These are phyloP conservation scores for Hirtodrosophila confusa DNA, from an alignment of 2,888 invertebrate species.

Conservation along the genomic window DNA sequence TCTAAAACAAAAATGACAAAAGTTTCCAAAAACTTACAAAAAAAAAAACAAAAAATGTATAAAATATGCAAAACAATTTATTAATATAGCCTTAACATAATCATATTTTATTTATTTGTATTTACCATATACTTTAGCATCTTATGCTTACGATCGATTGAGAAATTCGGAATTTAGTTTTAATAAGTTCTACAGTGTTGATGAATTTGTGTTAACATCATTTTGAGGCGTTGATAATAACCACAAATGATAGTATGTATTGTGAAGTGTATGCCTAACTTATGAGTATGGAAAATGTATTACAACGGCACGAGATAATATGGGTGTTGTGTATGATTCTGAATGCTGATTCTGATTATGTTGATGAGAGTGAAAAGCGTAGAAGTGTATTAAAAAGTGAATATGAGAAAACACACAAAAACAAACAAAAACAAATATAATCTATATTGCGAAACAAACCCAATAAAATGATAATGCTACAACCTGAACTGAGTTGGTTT, in stretches of 20 bases:
- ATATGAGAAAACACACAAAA: background rate
- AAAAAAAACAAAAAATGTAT: slow-evolving; percentile 55
- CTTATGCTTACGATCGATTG: slow-evolving; percentile 31
- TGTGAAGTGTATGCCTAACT: slow-evolving; percentile 46
- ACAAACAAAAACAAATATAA: slow-evolving; percentile 35
- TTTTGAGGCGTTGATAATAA: slow-evolving; percentile 15
- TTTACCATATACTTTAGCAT: slow-evolving; percentile 43
- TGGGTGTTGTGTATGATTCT: slow-evolving; percentile 32
- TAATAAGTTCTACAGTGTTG: slow-evolving; percentile 5
- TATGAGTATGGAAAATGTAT: slow-evolving; percentile 54
- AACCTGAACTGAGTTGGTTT: slow-evolving; percentile 26
- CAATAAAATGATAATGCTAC: slow-evolving; percentile 69
- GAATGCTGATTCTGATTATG: slow-evolving; percentile 57
- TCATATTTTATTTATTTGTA: slow-evolving; percentile 62
- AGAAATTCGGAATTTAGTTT: slow-evolving; percentile 40
- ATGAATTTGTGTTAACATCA: slow-evolving; percentile 27
- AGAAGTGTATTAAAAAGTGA: slow-evolving; percentile 53
- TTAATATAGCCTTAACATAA: slow-evolving; percentile 48
- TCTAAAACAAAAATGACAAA: slow-evolving; percentile 56
- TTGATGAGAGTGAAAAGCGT: slow-evolving; percentile 42
- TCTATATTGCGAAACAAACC: slow-evolving; percentile 48
- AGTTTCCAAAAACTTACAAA: slow-evolving; percentile 34
- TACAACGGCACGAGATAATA: slow-evolving; percentile 57
- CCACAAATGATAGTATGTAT: slow-evolving; percentile 31
- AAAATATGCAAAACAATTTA: slow-evolving; percentile 56